Base-by-base conservation (phyloP, 2,797 vertebrate species). In the Taeniopygia guttata region DNA sequence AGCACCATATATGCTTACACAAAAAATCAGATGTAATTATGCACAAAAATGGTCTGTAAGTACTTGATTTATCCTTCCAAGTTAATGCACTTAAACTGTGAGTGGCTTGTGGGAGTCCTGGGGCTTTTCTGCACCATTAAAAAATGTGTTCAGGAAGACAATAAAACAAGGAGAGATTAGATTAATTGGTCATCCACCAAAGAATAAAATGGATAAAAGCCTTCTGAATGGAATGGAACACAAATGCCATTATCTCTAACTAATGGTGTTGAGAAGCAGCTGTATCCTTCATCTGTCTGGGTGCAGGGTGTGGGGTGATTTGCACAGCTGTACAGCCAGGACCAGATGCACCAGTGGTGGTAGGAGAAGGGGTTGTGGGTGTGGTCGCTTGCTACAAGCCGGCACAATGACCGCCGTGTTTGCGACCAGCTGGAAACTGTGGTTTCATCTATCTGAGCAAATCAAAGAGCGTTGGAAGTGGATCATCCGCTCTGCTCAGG, bases 11-110 rank as follows among this genome's bases (percentile, higher is more conserved):
- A 81, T 52, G 45, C 58, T 91, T 92, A 90, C 42, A 78, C 74
- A 87, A 85, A 93, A 89, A 64, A 64, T 94, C 66, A 62, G 16
- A 48, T 91, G 42, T 64, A 90, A 84, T 93, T 74, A 48, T 82
- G 54, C 29, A 89, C 56, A 94, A 95, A 89, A 93, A 62, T 1
- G 2, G 54, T 95, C 40, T 38, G 56, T 88, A 96, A 96, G 85
- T 91, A 59, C 66, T 84, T 87, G 79, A 93, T 75, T 88, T 94
- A 95, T 68, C 38, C 45, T 95, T 95, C 87, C 67, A 70, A 56
- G 87, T 93, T 85, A 94, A 92, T 58, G 67, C 60, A 83, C 22
- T 96, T 81, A 93, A 96, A 68, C 34, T 80, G 18, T 88, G 89
- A 97, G 92, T 58, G 36, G 25, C 78, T 72, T 72, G 42, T 73